These are phyloP conservation scores for Hydrozoanthus gracilis DNA, from an alignment of 92 coral and sea anemone species.

Conservation along the genomic window DNA sequence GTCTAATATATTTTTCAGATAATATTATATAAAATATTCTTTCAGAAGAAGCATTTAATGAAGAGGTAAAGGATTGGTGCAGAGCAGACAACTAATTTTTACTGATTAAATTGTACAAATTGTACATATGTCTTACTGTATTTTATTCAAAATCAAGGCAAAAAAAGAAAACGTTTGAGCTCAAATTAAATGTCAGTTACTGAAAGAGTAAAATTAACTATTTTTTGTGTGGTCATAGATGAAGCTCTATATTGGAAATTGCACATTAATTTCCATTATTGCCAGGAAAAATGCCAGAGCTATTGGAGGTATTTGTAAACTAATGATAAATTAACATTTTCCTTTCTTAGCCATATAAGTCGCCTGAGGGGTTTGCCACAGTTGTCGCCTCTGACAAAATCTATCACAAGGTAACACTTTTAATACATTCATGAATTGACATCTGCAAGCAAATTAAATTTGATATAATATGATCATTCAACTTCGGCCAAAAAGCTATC, in stretches of 20 bases:
- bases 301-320: background rate
- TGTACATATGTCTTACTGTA: no score
- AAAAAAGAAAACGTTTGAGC: background rate
- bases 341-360: conserved; percentile 81
- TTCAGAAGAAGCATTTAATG: no score
- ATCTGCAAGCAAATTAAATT: background rate
- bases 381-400: conserved; percentile 92
- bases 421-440: background rate
- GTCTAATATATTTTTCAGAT: no score
- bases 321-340: no score
- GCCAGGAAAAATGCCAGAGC: background rate
- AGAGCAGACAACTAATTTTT: no score
- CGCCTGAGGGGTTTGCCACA: conserved; percentile 96
- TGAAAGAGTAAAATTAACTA: background rate
- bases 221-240: background rate
- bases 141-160: no score
- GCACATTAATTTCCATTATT: background rate
- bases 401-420: conserved; percentile 75
- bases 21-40: no score
- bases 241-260: no score
- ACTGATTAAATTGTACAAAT: no score
- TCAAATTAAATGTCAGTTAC: background rate
- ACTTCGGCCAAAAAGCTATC: background rate
- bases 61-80: no score
- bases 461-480: background rate